Evolutionary conservation across 2,113 vertebrate species (phyloP).

Genomic region (Anguilla japonica): DNA sequence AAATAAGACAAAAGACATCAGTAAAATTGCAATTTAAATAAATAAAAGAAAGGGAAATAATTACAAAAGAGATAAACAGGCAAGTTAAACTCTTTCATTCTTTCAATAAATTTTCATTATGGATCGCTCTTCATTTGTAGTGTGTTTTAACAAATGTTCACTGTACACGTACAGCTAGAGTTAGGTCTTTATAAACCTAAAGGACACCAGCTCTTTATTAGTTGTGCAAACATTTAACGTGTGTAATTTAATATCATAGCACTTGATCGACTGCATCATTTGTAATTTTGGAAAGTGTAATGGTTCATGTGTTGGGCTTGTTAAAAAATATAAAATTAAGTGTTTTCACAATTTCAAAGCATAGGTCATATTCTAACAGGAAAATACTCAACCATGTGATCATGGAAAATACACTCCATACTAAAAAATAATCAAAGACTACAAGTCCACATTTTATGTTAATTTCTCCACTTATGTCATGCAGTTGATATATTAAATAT

Average conservation of each 20-base stretch:
- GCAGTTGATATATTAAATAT: slow-evolving; percentile 9
- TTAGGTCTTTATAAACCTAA: not conserved
- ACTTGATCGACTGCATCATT: not conserved
- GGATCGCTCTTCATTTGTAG: not conserved
- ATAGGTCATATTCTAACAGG: not conserved
- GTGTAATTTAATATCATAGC: not conserved
- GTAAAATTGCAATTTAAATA: too few species aligned
- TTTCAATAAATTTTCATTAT: not conserved
- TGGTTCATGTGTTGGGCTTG: not conserved
- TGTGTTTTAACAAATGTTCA: not conserved
- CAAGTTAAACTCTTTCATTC: not conserved
- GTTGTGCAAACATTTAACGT: not conserved
- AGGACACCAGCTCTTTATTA: not conserved
- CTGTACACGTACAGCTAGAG: not conserved
- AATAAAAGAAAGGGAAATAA: not conserved
- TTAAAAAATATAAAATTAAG: slow-evolving; percentile 22
- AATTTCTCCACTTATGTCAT: slow-evolving; percentile 6
- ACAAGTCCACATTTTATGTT: slow-evolving; percentile 7
- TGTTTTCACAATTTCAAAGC: slow-evolving; percentile 6
- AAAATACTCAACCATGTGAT: not conserved
- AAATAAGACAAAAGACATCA: too few species aligned
- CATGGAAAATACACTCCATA: not conserved
- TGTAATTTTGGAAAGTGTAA: not conserved
- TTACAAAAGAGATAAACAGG: not conserved
- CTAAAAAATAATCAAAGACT: slow-evolving; percentile 24